Percentiles rank a stretch among this genome's conserved stretches.
These are phyloP conservation scores for Sander vitreus DNA, from an alignment of 2,113 vertebrate genomes.

Conservation along the genomic window DNA sequence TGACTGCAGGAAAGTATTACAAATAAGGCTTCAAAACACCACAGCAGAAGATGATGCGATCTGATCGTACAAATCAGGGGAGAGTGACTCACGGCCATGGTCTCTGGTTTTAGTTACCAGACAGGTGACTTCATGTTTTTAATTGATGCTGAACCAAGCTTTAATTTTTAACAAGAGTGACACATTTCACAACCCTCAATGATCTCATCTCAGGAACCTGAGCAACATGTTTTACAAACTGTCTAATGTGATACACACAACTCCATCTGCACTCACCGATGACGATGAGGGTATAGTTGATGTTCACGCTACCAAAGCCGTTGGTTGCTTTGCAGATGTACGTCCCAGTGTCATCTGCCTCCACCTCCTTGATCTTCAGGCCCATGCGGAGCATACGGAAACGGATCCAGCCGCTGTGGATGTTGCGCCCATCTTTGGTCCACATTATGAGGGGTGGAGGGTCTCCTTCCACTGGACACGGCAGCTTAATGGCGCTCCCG, in stretches of 20 bases:
- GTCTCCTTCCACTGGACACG: slow-evolving; percentile 95
- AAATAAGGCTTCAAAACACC: slow-evolving; percentile 18
- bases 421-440: slow-evolving; percentile 96
- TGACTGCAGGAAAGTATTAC: slow-evolving; percentile 29
- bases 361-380: slow-evolving; percentile 96
- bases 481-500: slow-evolving; percentile 93
- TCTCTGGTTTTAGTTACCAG: slow-evolving; percentile 44
- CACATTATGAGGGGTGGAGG: slow-evolving; percentile 97
- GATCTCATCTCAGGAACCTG: slow-evolving; percentile 39
- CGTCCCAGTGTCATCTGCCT: slow-evolving; percentile 91
- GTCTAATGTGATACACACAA: background rate
- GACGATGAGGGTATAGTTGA: slow-evolving; percentile 98
- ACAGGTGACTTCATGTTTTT: slow-evolving; percentile 66
- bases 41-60: slow-evolving; percentile 12
- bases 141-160: slow-evolving; percentile 16
- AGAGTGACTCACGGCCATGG: slow-evolving; percentile 16
- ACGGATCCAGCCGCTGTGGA: slow-evolving; percentile 96
- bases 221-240: slow-evolving; percentile 19
- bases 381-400: slow-evolving; percentile 93
- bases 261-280: slow-evolving; percentile 87
- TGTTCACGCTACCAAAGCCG: slow-evolving; percentile 95
- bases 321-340: slow-evolving; percentile 99
- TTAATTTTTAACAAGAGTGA: slow-evolving; percentile 39
- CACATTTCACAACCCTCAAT: slow-evolving; percentile 25
- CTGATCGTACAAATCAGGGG: slow-evolving; percentile 30